phyloP scores from a whole-genome alignment of 2,113 vertebrate species.

The Corythornis madagascariensis region DNA sequence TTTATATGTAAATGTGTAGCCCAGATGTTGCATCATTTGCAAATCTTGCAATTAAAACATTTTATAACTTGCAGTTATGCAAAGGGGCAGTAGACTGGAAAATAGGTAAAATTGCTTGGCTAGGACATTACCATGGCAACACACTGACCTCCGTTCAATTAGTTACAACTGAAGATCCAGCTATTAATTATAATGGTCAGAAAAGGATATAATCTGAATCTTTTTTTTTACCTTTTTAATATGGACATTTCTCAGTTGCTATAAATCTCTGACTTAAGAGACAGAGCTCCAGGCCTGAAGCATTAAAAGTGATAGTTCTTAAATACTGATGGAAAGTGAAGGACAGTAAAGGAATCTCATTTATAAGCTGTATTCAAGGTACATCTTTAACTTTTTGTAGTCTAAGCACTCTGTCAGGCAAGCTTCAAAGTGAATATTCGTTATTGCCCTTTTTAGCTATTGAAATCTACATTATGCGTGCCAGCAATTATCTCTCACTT shows the following conservation, averaged over 20 bases:
- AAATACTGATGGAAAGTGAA: constrained; percentile 62
- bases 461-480: constrained; percentile 66
- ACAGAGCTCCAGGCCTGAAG: constrained; percentile 43
- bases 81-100: constrained; percentile 81
- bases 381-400: constrained; percentile 72
- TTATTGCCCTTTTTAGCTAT: constrained; percentile 75
- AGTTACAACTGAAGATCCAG: constrained; percentile 76
- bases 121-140: constrained; percentile 83
- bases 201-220: constrained; percentile 74
- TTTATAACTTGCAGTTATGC: constrained; percentile 78
- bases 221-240: constrained; percentile 74
- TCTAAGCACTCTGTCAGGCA: constrained; percentile 68
- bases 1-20: constrained; percentile 79
- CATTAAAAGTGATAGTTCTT: constrained; percentile 64
- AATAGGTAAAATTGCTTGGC: constrained; percentile 81
- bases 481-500: constrained; percentile 78
- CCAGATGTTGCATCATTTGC: constrained; percentile 87
- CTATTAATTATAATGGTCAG: constrained; percentile 84
- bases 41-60: constrained; percentile 83
- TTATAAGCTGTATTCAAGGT: constrained; percentile 66
- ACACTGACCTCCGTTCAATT: constrained; percentile 78
- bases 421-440: constrained; percentile 71
- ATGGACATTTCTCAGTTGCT: constrained; percentile 72
- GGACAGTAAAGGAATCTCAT: constrained; percentile 58
- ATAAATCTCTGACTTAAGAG: constrained; percentile 78